Evolutionary conservation across 2,888 invertebrate genomes (phyloP).

Genomic region (Drosophila nr. fundita): DNA sequence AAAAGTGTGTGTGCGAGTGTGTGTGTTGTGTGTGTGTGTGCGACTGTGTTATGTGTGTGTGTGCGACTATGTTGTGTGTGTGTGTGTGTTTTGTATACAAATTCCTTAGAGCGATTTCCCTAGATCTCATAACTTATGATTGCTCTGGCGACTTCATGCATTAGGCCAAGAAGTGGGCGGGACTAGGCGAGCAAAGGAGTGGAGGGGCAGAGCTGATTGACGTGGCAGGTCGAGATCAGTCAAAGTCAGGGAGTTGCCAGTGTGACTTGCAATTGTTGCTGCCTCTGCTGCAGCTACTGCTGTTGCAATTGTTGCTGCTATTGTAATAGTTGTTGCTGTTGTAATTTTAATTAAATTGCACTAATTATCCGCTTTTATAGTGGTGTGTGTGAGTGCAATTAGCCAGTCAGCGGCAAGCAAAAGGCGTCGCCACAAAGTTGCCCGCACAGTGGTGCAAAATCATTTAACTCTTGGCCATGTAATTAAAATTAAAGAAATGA

Average conservation of each 20-base stretch:
- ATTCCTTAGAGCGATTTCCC: constrained; percentile 60
- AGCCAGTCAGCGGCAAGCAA: constrained; percentile 59
- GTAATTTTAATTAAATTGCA: constrained; percentile 78
- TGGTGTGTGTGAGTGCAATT: constrained; percentile 58
- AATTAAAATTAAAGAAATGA: constrained; percentile 45
- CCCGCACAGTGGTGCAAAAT: constrained; percentile 35
- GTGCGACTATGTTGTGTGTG: background rate
- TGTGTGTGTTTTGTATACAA: constrained; percentile 26
- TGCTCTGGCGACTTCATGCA: constrained; percentile 55
- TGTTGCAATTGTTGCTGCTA: constrained; percentile 23
- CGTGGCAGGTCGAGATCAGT: constrained; percentile 67
- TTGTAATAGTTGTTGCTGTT: constrained; percentile 21
- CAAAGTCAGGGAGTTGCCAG: constrained; percentile 29
- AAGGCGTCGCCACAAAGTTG: constrained; percentile 55
- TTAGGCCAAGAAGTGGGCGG: constrained; percentile 21
- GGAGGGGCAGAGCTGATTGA: constrained; percentile 51
- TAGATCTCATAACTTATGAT: constrained; percentile 69
- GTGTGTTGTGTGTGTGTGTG: background rate
- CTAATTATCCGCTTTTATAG: constrained; percentile 70
- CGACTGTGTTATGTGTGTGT: background rate
- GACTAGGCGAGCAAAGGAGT: background rate
- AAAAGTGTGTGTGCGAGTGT: background rate
- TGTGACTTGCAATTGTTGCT: constrained; percentile 53
- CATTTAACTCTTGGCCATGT: constrained; percentile 49
- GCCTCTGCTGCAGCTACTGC: constrained; percentile 24